Percentiles rank a stretch among this genome's conserved stretches.
Evolutionary conservation across 2,113 vertebrate genomes (phyloP).

Genomic region (Sterna hirundo): DNA sequence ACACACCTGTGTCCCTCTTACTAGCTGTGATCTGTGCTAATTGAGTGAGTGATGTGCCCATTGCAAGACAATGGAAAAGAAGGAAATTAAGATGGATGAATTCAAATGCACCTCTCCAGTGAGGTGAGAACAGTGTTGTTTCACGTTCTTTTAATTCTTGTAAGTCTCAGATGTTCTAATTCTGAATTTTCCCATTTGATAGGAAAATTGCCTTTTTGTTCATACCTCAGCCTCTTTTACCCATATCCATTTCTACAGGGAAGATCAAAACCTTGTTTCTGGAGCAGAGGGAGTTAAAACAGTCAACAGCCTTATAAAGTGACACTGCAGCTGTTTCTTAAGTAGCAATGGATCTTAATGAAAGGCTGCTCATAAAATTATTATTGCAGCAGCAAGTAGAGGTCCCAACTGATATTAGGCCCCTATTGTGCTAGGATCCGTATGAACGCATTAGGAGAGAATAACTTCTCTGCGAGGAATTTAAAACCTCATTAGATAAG

Average conservation of each 20-base stretch:
- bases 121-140: not conserved
- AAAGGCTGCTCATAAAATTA: constrained; percentile 35
- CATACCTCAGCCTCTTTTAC: not conserved
- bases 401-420: constrained; percentile 2
- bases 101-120: not conserved
- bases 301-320: constrained; percentile 2
- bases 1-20: not conserved
- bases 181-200: not conserved
- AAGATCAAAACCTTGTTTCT: not conserved
- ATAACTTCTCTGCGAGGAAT: not conserved
- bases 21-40: not conserved
- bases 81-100: constrained; percentile 22
- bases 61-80: not conserved
- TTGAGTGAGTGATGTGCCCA: not conserved
- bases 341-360: constrained; percentile 29
- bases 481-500: constrained; percentile 16
- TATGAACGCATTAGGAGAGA: not conserved
- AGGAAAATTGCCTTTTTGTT: not conserved
- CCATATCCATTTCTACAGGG: not conserved
- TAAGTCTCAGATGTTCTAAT: not conserved
- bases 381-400: constrained; percentile 8
- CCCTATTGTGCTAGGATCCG: not conserved
- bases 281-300: constrained; percentile 17
- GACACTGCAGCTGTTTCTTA: constrained; percentile 32
- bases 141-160: not conserved